Evolutionary conservation across 2,797 vertebrate species (phyloP).

Genomic region (Dromococcyx pavoninus): DNA sequence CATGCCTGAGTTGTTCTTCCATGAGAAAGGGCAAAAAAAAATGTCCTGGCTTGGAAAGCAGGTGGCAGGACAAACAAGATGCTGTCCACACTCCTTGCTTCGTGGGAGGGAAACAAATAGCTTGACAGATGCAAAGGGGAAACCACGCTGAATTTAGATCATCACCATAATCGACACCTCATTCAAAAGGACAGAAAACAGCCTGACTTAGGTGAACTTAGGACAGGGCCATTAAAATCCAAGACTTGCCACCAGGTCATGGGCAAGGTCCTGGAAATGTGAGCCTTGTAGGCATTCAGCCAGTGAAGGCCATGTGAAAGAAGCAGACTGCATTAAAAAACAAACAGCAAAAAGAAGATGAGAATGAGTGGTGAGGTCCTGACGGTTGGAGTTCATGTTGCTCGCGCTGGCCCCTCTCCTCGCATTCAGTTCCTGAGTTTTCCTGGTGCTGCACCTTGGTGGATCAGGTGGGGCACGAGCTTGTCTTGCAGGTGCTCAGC

Average conservation of each 20-base stretch:
- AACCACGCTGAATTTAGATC: conserved; percentile 7
- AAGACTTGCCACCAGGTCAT: neutral
- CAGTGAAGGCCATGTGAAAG: neutral
- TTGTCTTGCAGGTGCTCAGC: neutral
- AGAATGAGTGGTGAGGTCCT: neutral
- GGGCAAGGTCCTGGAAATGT: neutral
- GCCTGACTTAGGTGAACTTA: neutral
- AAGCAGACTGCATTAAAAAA: neutral
- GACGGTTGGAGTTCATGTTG: neutral
- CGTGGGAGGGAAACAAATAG: neutral
- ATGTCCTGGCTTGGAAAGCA: conserved; percentile 37
- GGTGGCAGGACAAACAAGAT: conserved; percentile 55
- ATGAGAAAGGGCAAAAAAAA: conserved; percentile 18
- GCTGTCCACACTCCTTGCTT: neutral
- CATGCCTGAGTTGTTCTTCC: neutral
- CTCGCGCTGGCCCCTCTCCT: neutral
- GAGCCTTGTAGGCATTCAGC: neutral
- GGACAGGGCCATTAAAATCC: neutral
- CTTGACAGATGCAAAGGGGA: conserved; percentile 22
- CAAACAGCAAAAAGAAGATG: neutral
- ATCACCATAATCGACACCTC: neutral
- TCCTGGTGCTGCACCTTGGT: neutral
- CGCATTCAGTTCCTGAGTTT: neutral
- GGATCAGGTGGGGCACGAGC: neutral
- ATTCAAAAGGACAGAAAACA: neutral